A percentile compares a stretch with the other conserved stretches of the same genome.
Conservation (phyloP, 2,113 vertebrate genomes). For the Xenotilapia flavipinnis region DNA sequence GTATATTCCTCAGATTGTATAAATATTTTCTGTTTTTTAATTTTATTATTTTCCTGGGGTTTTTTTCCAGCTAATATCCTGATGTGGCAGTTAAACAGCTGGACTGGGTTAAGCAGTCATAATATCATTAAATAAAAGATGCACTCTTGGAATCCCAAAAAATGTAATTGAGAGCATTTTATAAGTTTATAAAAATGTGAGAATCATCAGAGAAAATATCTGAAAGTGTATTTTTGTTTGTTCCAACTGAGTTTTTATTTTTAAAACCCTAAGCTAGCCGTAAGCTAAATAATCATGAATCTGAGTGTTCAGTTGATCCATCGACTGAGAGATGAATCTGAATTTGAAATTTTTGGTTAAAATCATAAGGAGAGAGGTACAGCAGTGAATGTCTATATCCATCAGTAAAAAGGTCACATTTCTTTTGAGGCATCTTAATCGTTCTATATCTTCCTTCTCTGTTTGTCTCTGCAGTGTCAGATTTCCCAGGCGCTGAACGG, state of each 20-base stretch:
- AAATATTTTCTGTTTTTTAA: neutral
- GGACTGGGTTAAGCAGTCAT: neutral
- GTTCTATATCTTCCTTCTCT: neutral
- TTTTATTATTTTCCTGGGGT: neutral
- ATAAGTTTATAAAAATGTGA: neutral
- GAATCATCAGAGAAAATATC: neutral
- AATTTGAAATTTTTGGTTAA: neutral
- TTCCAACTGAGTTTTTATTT: neutral
- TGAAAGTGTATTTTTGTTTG: neutral
- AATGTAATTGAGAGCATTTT: neutral
- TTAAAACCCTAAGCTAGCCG: neutral
- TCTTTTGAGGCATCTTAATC: neutral
- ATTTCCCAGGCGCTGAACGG: constrained; percentile 94
- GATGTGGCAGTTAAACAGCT: neutral
- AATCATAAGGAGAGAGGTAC: neutral
- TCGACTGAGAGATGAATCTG: neutral
- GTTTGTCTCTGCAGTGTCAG: constrained; percentile 77
- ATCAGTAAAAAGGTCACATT: neutral
- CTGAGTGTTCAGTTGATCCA: neutral
- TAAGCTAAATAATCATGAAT: neutral
- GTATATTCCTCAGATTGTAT: neutral
- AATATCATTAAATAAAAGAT: neutral
- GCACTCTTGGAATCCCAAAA: neutral
- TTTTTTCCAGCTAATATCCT: fast-evolving
- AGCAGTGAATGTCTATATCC: neutral